These are phyloP conservation scores for Globia sparganii DNA, from an alignment of 2,888 invertebrate species.

Conservation along the genomic window DNA sequence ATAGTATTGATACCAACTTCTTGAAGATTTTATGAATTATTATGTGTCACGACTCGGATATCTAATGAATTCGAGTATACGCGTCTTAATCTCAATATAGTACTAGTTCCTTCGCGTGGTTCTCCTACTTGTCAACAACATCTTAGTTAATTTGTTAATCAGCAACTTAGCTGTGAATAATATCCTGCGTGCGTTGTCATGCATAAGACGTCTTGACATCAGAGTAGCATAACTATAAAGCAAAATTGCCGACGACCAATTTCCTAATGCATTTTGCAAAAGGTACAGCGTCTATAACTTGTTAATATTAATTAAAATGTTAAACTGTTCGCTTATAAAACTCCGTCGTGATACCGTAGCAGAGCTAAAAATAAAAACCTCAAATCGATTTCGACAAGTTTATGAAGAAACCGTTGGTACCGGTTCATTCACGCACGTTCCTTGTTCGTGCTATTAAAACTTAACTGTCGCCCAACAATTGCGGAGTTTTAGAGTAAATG, in stretches of 20 bases:
- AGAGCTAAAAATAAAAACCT: conserved; percentile 10
- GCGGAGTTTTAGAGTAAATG: background rate
- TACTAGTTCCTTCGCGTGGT: background rate
- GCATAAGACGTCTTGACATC: background rate
- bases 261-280: background rate
- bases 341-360: background rate
- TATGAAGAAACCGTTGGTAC: conserved; percentile 3
- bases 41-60: background rate
- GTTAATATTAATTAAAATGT: conserved; percentile 1
- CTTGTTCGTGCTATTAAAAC: conserved; percentile 5
- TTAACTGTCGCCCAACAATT: background rate
- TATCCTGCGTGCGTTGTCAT: background rate
- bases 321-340: background rate
- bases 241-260: background rate
- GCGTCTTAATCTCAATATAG: background rate
- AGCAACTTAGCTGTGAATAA: background rate
- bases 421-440: background rate
- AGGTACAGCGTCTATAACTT: background rate
- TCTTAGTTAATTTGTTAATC: conserved; percentile 11
- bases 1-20: background rate
- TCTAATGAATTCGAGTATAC: background rate
- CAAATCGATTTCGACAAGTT: conserved; percentile 12
- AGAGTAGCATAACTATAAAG: background rate
- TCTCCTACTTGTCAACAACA: conserved; percentile 6
- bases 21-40: conserved; percentile 16